Base-by-base conservation (phyloP, 2,888 invertebrate species). In the Drosophila flavopinicola region DNA sequence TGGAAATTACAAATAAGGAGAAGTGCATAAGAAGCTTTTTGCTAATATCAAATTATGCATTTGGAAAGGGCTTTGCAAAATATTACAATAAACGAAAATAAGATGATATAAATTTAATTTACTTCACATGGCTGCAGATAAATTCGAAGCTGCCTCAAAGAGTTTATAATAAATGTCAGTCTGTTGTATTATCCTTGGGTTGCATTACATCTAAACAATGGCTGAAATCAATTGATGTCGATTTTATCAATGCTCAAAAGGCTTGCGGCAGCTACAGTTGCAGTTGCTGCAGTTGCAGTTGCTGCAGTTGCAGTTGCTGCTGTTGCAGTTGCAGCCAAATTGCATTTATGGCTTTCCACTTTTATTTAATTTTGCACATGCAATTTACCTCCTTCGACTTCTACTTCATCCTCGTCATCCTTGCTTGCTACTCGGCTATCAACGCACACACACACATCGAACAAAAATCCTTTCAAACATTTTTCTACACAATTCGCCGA, bases 271-370 rank as follows among this genome's bases (percentile, higher is more conserved):
- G 32, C 20, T 32, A 24, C 29, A 29, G 44, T 13, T 54, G 63
- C 61, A 54, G 56, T 45, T 66, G 57, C n/a, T n/a, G n/a, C n/a
- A n/a, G n/a, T n/a, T n/a, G n/a, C 49, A 25, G 35, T 15, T 33
- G 24, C 27, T n/a, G n/a, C n/a, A 25, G 23, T 24, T 52, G 66
- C 63, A 59, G 54, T 44, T 68, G 61, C 56, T 54, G n/a, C n/a
- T n/a, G n/a, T n/a, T n/a, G n/a, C n/a, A n/a, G 56, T 67, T 67
- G 75, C 59, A 61, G 67, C 75, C 58, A 86, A 84, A 84, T 86
- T 86, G 85, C 82, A 84, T 84, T 84, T 86, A 85, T 85, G 82
- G 85, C 72, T 86, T 71, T 78, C 65, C 72, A 67, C 73, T 80
- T 77, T 78, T 72, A 80, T 77, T 84, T 75, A 67, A 77, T 82